Base-by-base conservation (phyloP, 92 coral and sea anemone genomes). In the Zoanthus sociatus region DNA sequence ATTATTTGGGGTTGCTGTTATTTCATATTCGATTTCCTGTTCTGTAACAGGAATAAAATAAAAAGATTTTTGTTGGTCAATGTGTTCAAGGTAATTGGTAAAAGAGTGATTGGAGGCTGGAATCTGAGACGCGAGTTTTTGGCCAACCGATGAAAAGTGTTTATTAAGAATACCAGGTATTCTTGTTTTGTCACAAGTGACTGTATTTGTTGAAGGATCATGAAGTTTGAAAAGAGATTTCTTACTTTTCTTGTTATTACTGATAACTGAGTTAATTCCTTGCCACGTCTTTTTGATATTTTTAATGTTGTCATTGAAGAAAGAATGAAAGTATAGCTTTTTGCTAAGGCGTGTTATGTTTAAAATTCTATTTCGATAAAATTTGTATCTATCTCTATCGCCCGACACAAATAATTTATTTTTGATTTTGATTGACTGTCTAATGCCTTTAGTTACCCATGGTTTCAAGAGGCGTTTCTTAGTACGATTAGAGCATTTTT, bases 61-160 rank as follows among this genome's bases (percentile, higher is more conserved):
- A 69, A 83, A 83, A 50, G 87, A 83, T 47, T 83, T 67, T 67
- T 67, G 67, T 73, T 83, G 79, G 37, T 83, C 67, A 83, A 71
- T 83, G 16, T 83, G 79, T 46, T 18, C 78, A 42, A 83, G 68
- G 51, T 83, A 71, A 71, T 83, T 60, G 12, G 87, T 70, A 54
- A 83, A 83, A 33, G 53, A 46, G 15, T 48, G 71, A 33, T 46
- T 37, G 21, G 63, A 56, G 60, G 71, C 66, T 48, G 78, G 86
- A 15, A 66, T 71, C 32, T 15, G 71, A 37, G 74, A 63, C 51
- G 87, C 69, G 72, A 84, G 78, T 20, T 84, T 84, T 51, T 37
- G 47, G 48, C 87, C 79, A 67, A 84, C 87, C 47, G 87, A 84
- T 47, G 71, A 47, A 71, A 84, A 84, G 48, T 84, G 87, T 32